Base-by-base conservation (phyloP, 2,113 vertebrate genomes). In the Promerops cafer region DNA sequence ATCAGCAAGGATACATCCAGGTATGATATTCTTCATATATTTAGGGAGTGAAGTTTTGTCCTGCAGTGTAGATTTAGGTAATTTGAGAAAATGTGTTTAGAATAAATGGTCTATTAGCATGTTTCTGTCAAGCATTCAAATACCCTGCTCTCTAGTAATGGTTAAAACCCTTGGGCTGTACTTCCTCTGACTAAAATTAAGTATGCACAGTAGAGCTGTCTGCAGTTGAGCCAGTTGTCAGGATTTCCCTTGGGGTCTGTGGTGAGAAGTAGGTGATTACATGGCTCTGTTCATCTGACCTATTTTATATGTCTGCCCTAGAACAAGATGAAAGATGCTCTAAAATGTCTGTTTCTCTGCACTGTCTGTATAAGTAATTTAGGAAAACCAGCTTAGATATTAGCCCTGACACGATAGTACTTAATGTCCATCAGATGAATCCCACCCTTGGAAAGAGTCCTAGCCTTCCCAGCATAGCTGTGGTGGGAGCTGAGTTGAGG, bases 1-100 rank as follows among this genome's bases (percentile, higher is more conserved):
- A 99, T 98, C 99, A 99, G 94, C 99, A 99, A 98, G 99, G 99
- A 95, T 99, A 99, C 94, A 99, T 99, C 95, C 99, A 99, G 99
- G 99, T 99, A 98, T 93, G 96, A 80, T 90, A 69, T 69, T 74
- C 26, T 90, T 91, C 31, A n/a, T 91, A 31, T 91, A 33, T 50
- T 84, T 88, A 66, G 69, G 52, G 54, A 71, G n/a, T 27, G 13
- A 24, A 71, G 18, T 86, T 76, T 83, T 79, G 14, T 39, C 42
- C 76, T 86, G 35, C 31, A 31, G 5, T 40, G 8, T 56, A 69
- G 30, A 59, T 16, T 84, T 74, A 79, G 33, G 10, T 87, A 61
- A 56, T 79, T 79, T 6, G 56, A 31, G 23, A 17, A 85, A 72
- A 82, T 57, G 19, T 39, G 9, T 86, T 91, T 33, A 52, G 39